Evolutionary conservation across 2,888 invertebrate genomes (phyloP).

Genomic region (Nudaria mundana): DNA sequence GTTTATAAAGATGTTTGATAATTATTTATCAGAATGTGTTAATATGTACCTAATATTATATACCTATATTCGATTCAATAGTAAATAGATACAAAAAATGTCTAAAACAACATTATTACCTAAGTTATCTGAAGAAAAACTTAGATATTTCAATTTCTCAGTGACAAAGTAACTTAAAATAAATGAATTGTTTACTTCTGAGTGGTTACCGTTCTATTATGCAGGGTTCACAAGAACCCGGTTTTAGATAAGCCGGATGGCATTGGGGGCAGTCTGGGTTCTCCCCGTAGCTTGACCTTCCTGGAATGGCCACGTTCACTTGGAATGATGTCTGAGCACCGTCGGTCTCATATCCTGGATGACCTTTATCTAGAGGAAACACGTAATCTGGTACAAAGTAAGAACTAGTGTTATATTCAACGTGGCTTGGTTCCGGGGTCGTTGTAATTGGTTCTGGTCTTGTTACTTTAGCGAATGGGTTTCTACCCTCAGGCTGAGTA

Average conservation of each 20-base stretch:
- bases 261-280: slow-evolving; percentile 83
- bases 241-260: slow-evolving; percentile 82
- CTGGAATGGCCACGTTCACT: slow-evolving; percentile 73
- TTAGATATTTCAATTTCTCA: neutral
- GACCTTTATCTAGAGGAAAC: slow-evolving; percentile 81
- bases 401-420: slow-evolving; percentile 80
- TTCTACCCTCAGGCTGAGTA: slow-evolving; percentile 37
- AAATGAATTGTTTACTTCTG: neutral
- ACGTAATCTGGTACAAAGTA: slow-evolving; percentile 83
- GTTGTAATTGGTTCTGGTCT: slow-evolving; percentile 49
- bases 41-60: neutral
- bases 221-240: slow-evolving; percentile 84
- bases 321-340: slow-evolving; percentile 83
- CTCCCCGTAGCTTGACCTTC: slow-evolving; percentile 77
- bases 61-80: neutral
- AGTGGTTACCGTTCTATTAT: slow-evolving; percentile 73
- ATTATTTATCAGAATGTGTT: no score
- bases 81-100: neutral
- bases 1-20: no score
- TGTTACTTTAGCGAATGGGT: slow-evolving; percentile 58
- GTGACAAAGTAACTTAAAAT: neutral
- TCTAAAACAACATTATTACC: no score
- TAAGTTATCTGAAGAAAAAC: no score
- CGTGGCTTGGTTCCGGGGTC: slow-evolving; percentile 51
- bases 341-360: slow-evolving; percentile 80